Evolutionary conservation across 2,888 invertebrate species (phyloP).

Genomic region (Xestia c-nigrum): DNA sequence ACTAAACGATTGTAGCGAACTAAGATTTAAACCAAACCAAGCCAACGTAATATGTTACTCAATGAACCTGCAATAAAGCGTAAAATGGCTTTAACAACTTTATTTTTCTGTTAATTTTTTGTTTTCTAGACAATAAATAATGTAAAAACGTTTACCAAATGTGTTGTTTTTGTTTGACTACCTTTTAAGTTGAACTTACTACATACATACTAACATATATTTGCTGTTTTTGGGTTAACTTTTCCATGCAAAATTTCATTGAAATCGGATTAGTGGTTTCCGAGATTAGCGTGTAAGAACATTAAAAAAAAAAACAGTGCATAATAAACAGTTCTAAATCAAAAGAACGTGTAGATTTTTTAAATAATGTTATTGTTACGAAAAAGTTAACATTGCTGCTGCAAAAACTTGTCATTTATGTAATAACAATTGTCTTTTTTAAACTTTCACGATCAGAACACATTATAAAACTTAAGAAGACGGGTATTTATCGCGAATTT

Average conservation of each 20-base stretch:
- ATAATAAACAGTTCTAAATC: too few relatives aligned
- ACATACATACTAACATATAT: background rate
- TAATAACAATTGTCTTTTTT: too few relatives aligned
- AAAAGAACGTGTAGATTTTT: too few relatives aligned
- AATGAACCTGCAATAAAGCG: conserved; percentile 42
- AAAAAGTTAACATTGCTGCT: too few relatives aligned
- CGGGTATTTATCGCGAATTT: too few relatives aligned
- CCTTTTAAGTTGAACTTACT: background rate
- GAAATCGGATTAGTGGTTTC: background rate
- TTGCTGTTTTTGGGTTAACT: background rate
- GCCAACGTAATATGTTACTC: conserved; percentile 31
- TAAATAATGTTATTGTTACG: too few relatives aligned
- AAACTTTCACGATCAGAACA: too few relatives aligned
- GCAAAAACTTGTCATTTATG: too few relatives aligned
- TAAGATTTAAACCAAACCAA: conserved; percentile 51
- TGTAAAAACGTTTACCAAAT: conserved; percentile 61
- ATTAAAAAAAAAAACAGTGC: too few relatives aligned
- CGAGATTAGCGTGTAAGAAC: background rate
- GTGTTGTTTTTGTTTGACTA: conserved; percentile 53
- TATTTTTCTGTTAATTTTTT: conserved; percentile 66
- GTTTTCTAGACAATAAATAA: conserved; percentile 69
- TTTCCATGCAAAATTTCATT: background rate
- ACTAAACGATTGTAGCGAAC: conserved; percentile 20
- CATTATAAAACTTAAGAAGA: too few relatives aligned
- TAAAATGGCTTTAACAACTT: conserved; percentile 68